Conservation (phyloP, 1,140 invertebrate genomes). For the Drosophila nigromelanica region DNA sequence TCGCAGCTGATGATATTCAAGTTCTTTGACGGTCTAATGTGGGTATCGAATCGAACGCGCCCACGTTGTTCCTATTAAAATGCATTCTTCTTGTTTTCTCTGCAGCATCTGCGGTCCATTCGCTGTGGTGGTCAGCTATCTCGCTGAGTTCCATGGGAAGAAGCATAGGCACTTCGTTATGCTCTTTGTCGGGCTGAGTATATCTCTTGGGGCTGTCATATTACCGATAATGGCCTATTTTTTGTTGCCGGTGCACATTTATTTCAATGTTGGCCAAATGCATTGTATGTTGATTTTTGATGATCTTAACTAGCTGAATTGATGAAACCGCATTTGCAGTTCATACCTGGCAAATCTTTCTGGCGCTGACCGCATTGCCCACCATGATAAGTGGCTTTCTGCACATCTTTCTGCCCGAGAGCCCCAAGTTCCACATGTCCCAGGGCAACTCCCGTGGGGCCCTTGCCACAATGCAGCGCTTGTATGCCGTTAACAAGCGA, state of each 20-base stretch:
- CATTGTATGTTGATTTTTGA: conserved; percentile 45
- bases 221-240: conserved; percentile 86
- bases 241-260: conserved; percentile 82
- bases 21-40: conserved; percentile 91
- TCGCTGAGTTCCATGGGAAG: conserved; percentile 88
- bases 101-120: conserved; percentile 89
- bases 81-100: not conserved
- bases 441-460: conserved; percentile 88
- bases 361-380: conserved; percentile 87
- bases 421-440: conserved; percentile 92
- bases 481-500: conserved; percentile 86
- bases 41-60: conserved; percentile 15
- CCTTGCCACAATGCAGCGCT: conserved; percentile 48
- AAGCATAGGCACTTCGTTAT: conserved; percentile 87
- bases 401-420: conserved; percentile 90
- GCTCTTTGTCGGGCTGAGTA: conserved; percentile 86
- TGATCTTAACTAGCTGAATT: not conserved
- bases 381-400: conserved; percentile 86
- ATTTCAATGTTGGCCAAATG: conserved; percentile 40
- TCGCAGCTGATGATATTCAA: conserved; percentile 89
- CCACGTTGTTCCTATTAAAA: not conserved
- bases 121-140: conserved; percentile 88
- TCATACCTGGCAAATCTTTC: conserved; percentile 91
- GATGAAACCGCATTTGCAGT: conserved; percentile 76
- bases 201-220: conserved; percentile 85